Evolutionary conservation across 1,140 invertebrate genomes (phyloP).

Genomic region (Pseudoatta argentina): DNA sequence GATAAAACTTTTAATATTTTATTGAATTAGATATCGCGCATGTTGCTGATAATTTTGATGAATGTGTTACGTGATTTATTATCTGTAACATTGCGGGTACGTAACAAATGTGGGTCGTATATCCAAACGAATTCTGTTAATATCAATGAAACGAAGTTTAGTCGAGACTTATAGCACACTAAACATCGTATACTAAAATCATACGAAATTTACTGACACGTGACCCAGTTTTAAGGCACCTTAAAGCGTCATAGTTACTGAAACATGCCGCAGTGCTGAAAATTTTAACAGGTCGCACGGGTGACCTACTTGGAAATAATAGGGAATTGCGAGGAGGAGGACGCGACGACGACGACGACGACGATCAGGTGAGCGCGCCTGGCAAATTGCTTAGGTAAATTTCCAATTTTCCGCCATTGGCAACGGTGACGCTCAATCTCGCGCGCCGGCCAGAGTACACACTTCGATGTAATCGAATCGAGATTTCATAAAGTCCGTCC

Average conservation of each 20-base stretch:
- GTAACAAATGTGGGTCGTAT: not conserved
- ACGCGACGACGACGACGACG: not conserved
- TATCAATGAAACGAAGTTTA: not conserved
- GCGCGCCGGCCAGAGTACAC: constrained; percentile 57
- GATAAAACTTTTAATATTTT: constrained; percentile 1
- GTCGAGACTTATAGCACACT: not conserved
- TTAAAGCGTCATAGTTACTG: constrained; percentile 19
- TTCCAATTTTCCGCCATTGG: constrained; percentile 77
- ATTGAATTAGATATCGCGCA: constrained; percentile 2
- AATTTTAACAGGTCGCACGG: constrained; percentile 44
- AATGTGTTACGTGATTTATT: constrained; percentile 22
- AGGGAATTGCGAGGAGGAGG: constrained; percentile 62
- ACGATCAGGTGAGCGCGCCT: constrained; percentile 56
- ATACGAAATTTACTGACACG: constrained; percentile 2
- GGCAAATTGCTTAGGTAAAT: constrained; percentile 77
- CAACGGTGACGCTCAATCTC: constrained; percentile 55
- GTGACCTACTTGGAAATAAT: constrained; percentile 73
- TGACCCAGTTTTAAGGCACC: constrained; percentile 15
- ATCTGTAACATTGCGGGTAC: not conserved
- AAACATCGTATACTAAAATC: not conserved
- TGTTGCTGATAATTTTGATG: not conserved
- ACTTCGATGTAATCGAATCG: constrained; percentile 75
- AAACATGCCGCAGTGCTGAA: constrained; percentile 33
- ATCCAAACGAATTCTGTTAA: not conserved
- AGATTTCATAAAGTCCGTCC: constrained; percentile 74